Percentiles rank a stretch among this genome's conserved stretches.
Evolutionary conservation across 2,888 invertebrate genomes (phyloP).

Genomic region (Danaus chrysippus): DNA sequence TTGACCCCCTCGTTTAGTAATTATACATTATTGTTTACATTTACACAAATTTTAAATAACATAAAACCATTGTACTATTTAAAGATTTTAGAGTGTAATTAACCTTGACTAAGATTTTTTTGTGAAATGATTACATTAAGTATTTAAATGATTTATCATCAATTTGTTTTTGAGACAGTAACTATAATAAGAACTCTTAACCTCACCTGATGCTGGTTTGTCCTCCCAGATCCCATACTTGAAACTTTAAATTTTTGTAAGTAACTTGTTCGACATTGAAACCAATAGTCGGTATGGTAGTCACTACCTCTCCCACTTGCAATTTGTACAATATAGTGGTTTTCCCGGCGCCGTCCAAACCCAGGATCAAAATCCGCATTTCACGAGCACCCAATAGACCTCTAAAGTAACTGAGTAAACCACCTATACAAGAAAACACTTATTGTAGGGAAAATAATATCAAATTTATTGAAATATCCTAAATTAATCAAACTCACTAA

Average conservation of each 20-base stretch:
- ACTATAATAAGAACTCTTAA: conserved; percentile 15
- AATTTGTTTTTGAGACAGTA: not conserved
- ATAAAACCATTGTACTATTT: too few relatives aligned
- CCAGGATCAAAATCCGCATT: conserved; percentile 98
- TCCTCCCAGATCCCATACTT: conserved; percentile 99
- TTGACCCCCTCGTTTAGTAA: too few relatives aligned
- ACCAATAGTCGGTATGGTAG: conserved; percentile 98
- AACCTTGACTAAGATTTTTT: too few relatives aligned
- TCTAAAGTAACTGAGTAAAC: conserved; percentile 97
- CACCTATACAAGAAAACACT: conserved; percentile 82
- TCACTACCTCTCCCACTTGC: conserved; percentile 99
- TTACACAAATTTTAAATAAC: too few relatives aligned
- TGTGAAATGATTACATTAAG: too few relatives aligned
- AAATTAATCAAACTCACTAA: conserved; percentile 44
- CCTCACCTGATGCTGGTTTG: conserved; percentile 97
- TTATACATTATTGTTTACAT: too few relatives aligned
- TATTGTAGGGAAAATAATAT: not conserved
- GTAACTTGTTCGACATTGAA: conserved; percentile 99
- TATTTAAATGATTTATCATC: not conserved
- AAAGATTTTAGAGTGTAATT: too few relatives aligned
- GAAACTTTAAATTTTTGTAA: conserved; percentile 99
- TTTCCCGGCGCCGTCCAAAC: conserved; percentile 99
- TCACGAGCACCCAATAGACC: conserved; percentile 97
- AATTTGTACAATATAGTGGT: conserved; percentile 98
- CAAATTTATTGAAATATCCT: conserved; percentile 16